Percentiles rank a stretch among this genome's conserved stretches.
phyloP scores from a whole-genome alignment of 1,140 invertebrate genomes.

The Vollenhovia emeryi region DNA sequence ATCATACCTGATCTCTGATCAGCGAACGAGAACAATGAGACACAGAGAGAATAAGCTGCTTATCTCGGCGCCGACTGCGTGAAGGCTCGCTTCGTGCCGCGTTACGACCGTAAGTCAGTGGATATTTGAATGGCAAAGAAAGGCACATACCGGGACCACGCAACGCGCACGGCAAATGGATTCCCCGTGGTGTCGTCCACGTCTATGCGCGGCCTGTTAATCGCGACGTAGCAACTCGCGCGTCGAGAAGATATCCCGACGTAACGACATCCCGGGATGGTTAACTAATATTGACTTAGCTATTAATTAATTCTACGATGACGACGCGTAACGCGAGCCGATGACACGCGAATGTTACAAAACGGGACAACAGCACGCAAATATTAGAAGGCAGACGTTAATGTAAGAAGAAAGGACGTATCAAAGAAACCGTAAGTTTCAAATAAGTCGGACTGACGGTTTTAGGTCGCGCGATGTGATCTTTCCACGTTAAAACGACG shows the following conservation, averaged over 20 bases:
- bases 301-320: conserved; percentile 39
- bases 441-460: background rate
- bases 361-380: background rate
- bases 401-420: background rate
- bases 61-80: conserved; percentile 59
- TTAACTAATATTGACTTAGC: conserved; percentile 31
- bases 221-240: conserved; percentile 61
- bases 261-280: background rate
- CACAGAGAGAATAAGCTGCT: conserved; percentile 29
- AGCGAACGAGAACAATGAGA: background rate
- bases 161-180: conserved; percentile 66
- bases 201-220: conserved; percentile 73
- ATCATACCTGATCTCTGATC: background rate
- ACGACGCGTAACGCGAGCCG: background rate
- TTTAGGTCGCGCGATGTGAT: background rate
- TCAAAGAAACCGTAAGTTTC: background rate
- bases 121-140: conserved; percentile 74
- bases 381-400: background rate
- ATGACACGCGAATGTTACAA: conserved; percentile 3
- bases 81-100: conserved; percentile 67
- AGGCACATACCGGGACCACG: conserved; percentile 68
- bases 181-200: conserved; percentile 75
- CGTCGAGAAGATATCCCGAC: conserved; percentile 15
- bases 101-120: conserved; percentile 73
- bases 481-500: background rate